Base-by-base conservation (phyloP, 2,113 vertebrate genomes). In the Brevimyrus niger region DNA sequence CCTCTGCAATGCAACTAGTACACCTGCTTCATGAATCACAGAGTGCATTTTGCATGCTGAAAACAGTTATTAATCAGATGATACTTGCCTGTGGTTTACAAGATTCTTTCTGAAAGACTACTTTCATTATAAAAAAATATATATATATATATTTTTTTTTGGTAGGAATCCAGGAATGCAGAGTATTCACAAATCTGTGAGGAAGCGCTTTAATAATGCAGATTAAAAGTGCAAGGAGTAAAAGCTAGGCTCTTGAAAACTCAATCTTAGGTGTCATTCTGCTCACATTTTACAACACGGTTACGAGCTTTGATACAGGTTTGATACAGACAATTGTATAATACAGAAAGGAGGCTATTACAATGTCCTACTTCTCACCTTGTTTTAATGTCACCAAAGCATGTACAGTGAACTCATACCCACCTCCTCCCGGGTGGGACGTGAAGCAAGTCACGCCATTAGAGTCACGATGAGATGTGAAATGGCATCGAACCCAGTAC, bases 81-180 rank as follows among this genome's bases (percentile, higher is more conserved):
- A 73, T 15, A 46, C 42, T 84, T 47, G 44, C 82, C 44, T 84
- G 82, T 84, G 82, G 21, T 83, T 83, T 83, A 47, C 46, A 46
- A 84, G 82, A 47, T 46, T 84, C 21, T 84, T 84, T 84, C 38
- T 42, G 15, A 80, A 84, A 21, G 44, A 84, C 38, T 47, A 23
- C 38, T 47, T 84, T 84, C 21, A 44, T 84, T 84, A 44, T 21
- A 82, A 21, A 31, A 69, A 42, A 42, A 65, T 27, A 76, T 0
- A 76, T 38, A 76, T 35, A 73, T 15, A 76, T 76, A 80, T 80
- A 42, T 80, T 80, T 80, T 80, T 80, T 80, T 80, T 80, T 80
- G 73, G 73, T 80, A 80, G 73, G 82, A 84, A 84, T 84, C 19
- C 42, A 44, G 38, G 82, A 27, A 84, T n/a, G 42, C 38, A 44